These are phyloP conservation scores for Baryphthengus martii DNA, from an alignment of 2,113 vertebrate species.

Conservation along the genomic window DNA sequence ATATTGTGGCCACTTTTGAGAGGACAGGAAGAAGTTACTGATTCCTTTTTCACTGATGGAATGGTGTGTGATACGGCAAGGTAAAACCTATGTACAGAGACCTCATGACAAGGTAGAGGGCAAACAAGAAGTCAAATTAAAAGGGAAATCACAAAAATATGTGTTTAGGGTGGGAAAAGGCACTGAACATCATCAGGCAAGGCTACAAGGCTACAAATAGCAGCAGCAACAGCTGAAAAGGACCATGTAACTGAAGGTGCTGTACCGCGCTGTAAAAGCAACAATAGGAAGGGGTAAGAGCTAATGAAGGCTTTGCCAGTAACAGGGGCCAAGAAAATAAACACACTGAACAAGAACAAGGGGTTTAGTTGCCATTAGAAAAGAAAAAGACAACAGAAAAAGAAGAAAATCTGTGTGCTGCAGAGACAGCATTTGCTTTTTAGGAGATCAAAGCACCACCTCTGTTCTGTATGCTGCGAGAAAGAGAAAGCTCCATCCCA, in stretches of 20 bases:
- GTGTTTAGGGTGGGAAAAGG: neutral
- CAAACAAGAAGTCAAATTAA: neutral
- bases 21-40: neutral
- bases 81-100: neutral
- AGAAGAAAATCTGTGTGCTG: neutral
- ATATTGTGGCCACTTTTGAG: neutral
- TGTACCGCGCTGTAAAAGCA: neutral
- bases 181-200: neutral
- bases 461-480: neutral
- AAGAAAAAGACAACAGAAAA: neutral
- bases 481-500: neutral
- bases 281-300: neutral
- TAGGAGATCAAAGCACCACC: neutral
- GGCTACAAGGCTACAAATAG: neutral
- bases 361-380: neutral
- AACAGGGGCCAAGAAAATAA: neutral
- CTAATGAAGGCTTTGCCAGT: neutral
- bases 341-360: neutral
- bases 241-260: neutral
- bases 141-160: neutral
- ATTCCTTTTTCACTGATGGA: neutral
- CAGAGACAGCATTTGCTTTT: neutral
- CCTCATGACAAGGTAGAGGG: neutral
- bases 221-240: neutral
- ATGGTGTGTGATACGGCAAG: neutral